phyloP scores from a whole-genome alignment of 2,797 vertebrate genomes.

The Capromys pilorides region DNA sequence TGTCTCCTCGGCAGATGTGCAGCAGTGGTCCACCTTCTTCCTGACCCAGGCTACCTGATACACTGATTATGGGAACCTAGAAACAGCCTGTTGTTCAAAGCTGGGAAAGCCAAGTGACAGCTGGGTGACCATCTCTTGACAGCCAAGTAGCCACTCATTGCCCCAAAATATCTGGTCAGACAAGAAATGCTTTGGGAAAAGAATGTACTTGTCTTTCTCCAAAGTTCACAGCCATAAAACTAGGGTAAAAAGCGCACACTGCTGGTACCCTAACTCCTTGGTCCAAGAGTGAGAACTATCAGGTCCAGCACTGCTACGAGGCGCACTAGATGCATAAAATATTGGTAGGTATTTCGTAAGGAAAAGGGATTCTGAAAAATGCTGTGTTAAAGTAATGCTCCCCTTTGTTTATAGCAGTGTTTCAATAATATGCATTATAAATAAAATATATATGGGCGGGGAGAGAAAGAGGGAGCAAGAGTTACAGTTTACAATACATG shows the following conservation, averaged over 20 bases:
- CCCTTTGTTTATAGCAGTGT: not conserved
- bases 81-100: not conserved
- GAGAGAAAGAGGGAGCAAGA: not conserved
- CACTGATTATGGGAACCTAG: not conserved
- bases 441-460: not conserved
- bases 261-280: not conserved
- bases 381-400: slow-evolving; percentile 23
- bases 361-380: slow-evolving; percentile 47
- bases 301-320: not conserved
- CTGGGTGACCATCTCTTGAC: not conserved
- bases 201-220: slow-evolving; percentile 23
- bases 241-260: slow-evolving; percentile 49
- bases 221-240: not conserved
- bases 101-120: not conserved
- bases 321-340: not conserved
- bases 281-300: not conserved
- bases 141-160: not conserved
- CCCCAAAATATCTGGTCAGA: not conserved
- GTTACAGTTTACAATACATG: not conserved
- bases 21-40: not conserved
- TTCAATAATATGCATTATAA: not conserved
- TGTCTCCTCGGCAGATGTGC: not conserved
- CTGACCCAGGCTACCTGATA: not conserved
- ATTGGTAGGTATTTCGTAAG: not conserved
- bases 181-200: slow-evolving; percentile 42